Base-by-base conservation (phyloP, 2,888 invertebrate genomes). In the Leptarthrus brevirostris region DNA sequence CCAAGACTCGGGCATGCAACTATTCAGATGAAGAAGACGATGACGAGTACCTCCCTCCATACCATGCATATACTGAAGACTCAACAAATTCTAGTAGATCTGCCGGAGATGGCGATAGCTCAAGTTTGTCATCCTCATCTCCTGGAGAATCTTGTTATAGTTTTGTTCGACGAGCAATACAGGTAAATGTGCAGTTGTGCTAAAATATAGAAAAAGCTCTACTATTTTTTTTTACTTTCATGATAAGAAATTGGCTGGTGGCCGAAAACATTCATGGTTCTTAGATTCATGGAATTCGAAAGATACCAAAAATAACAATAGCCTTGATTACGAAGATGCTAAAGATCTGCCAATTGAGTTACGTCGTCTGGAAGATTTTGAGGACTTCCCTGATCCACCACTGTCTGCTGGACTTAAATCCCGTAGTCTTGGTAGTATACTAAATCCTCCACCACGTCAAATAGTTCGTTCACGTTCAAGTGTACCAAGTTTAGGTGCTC, bases 131-230 rank as follows among this genome's bases (percentile, higher is more conserved):
- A 4, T 85, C 85, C n/a, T 85, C 85, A 0, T 95, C 94, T 77
- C 96, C 96, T 3, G 95, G 95, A 82, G 96, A 96, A 86, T 95
- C 95, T 2, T 96, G 96, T 83, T 96, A 96, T 85, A 95, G 95
- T 80, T 96, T 96, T 83, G 95, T 96, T 3, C 88, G 96, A 56
- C 89, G 94, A 80, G 96, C 96, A 10, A 88, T 96, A 64, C 92
- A 90, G 86, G 90, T 90, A 82, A 79, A 75, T 44, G 4, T 36
- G 44, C 0, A 40, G 34, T n/a, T 66, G 14, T 30, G 26, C 20
- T 2, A 72, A 14, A n/a, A 10, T 26, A 47, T 24, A n/a, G 12
- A n/a, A 14, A 24, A 34, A 36, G 10, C 5, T 22, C 3, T 16
- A 6, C n/a, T 20, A 16, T 54, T 40, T 30, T 20, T 44, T 26